phyloP scores from a whole-genome alignment of 2,113 vertebrate genomes.

The Lanius ludovicianus region DNA sequence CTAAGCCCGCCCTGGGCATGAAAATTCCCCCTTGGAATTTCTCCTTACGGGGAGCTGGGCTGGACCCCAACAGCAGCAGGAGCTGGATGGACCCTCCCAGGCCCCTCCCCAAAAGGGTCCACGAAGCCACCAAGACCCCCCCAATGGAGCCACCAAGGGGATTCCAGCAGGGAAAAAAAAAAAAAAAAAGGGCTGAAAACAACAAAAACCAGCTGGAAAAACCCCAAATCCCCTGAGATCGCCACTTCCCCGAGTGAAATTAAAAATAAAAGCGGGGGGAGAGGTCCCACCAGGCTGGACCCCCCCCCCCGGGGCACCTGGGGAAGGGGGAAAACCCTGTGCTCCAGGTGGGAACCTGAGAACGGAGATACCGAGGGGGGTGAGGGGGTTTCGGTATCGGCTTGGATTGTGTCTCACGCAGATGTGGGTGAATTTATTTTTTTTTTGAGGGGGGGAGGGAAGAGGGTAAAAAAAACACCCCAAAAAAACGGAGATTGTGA shows the following conservation, averaged over 20 bases:
- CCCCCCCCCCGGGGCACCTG: neutral
- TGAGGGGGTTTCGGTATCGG: neutral
- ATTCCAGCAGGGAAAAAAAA: neutral
- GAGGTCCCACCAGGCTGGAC: neutral
- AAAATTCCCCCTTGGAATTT: neutral
- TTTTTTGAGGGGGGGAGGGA: neutral
- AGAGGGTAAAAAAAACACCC: neutral
- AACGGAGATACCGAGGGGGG: neutral
- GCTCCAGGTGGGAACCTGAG: slow-evolving; percentile 19
- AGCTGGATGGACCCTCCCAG: neutral
- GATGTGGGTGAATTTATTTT: neutral
- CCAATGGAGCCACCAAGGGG: neutral
- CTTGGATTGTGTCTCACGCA: slow-evolving; percentile 33
- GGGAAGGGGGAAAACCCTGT: neutral
- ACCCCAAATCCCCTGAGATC: neutral
- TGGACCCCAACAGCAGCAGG: neutral
- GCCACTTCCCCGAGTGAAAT: neutral
- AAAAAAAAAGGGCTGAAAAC: neutral
- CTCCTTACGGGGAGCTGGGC: neutral
- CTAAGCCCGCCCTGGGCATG: neutral
- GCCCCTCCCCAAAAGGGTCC: neutral
- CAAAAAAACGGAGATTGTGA: neutral
- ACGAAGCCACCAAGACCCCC: neutral
- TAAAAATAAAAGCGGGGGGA: neutral
- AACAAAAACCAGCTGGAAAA: neutral